Base-by-base conservation (phyloP, 1,140 invertebrate species). In the Hylaeus volcanicus region DNA sequence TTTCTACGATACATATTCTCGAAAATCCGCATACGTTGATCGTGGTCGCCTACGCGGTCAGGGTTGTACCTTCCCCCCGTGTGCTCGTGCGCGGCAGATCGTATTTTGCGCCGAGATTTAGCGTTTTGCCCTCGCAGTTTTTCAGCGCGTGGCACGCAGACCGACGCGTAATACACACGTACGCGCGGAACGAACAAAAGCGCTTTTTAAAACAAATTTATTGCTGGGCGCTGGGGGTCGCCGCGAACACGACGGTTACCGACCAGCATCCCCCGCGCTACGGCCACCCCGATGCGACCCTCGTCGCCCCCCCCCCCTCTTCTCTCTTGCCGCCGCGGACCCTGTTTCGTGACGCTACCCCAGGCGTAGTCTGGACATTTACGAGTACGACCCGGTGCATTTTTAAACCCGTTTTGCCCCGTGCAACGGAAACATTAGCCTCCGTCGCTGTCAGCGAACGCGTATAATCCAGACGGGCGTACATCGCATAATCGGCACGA, bases 191-290 rank as follows among this genome's bases (percentile, higher is more conserved):
- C 74, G 76, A 89, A 86, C 86, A 90, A 90, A 90, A 90, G 88
- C 83, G 83, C 84, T 90, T 89, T 90, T 89, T 86, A 88, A 88
- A 83, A 86, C 61, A 74, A 89, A 90, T 90, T 89, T 89, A 90
- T 90, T 81, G 77, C 88, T 69, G 58, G 39, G 80, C 83, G 69
- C 53, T 65, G 64, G 70, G 69, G 82, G 77, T 84, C 66, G 45
- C 78, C 85, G 77, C 85, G 75, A 89, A 83, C 87, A 85, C 69
- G 78, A 64, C 84, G 86, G 72, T 84, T 82, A 81, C 72, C 75
- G 56, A 60, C 72, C 58, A 66, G 41, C 64, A 48, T n/a, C 14
- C 73, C 41, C 53, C 61, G 12, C 41, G 14, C 43, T 8, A 26
- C n/a, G 58, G 3, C n/a, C 60, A 45, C 26, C 53, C 73, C n/a